phyloP scores from a whole-genome alignment of 2,113 vertebrate genomes.

The Seriola aureovittata region DNA sequence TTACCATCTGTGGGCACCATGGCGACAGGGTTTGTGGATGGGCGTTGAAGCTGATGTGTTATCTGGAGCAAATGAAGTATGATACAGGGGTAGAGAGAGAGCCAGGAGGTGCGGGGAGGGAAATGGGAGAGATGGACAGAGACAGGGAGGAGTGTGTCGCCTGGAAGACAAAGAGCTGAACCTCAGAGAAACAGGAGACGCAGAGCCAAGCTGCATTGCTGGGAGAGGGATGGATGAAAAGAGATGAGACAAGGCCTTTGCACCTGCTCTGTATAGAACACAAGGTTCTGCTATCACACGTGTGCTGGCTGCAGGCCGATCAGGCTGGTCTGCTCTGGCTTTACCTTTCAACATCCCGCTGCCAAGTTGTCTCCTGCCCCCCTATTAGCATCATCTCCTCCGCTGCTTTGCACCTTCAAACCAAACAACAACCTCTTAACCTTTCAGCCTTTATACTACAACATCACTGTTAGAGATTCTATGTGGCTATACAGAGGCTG shows the following conservation, averaged over 20 bases:
- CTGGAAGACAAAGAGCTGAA: conserved; percentile 56
- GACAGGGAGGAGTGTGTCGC: conserved; percentile 25
- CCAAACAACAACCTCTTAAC: conserved; percentile 16
- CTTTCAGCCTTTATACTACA: background rate
- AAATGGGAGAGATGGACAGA: conserved; percentile 53
- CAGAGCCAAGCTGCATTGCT: conserved; percentile 34
- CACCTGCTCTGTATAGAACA: conserved; percentile 71
- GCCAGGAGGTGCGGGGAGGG: conserved; percentile 22
- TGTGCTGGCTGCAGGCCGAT: conserved; percentile 69
- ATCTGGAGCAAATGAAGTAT: conserved; percentile 71
- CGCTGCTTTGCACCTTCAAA: conserved; percentile 35
- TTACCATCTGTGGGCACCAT: conserved; percentile 79
- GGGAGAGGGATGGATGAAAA: conserved; percentile 40
- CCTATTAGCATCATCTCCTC: conserved; percentile 51
- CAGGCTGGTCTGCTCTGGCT: conserved; percentile 62
- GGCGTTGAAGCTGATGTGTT: conserved; percentile 69
- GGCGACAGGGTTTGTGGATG: conserved; percentile 72
- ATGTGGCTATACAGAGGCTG: too few species aligned
- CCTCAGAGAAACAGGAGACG: conserved; percentile 22
- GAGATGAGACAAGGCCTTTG: conserved; percentile 58
- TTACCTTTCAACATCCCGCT: conserved; percentile 56
- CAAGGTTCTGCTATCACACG: conserved; percentile 64
- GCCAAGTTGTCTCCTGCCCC: conserved; percentile 65
- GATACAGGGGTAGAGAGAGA: conserved; percentile 4
- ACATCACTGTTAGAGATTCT: background rate